Conservation (phyloP, 1,140 invertebrate genomes). For the Aphelenchoides avenae region DNA sequence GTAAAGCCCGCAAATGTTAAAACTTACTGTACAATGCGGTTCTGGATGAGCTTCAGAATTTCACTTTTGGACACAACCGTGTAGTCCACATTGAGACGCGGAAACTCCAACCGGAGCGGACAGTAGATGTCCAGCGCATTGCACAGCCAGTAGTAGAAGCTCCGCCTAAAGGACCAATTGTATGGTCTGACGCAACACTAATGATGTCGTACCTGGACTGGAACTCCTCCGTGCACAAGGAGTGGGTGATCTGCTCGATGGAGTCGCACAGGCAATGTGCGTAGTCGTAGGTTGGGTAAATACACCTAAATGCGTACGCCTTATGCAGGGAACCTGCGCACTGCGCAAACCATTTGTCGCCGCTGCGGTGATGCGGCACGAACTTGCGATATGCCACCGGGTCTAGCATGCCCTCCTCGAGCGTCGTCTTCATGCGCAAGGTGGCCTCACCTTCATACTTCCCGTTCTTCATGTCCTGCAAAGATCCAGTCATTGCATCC, state of each 20-base stretch:
- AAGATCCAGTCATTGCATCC: background rate
- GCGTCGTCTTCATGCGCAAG: conserved; percentile 85
- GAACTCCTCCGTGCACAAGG: conserved; percentile 98
- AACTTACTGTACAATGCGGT: conserved; percentile 73
- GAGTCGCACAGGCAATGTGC: conserved; percentile 98
- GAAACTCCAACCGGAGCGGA: conserved; percentile 99
- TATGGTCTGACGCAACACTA: conserved; percentile 54
- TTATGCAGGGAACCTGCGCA: no score
- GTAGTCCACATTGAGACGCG: conserved; percentile 88
- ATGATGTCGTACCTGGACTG: conserved; percentile 68
- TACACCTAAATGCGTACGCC: conserved; percentile 69
- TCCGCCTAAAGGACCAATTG: conserved; percentile 67
- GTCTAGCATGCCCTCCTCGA: conserved; percentile 97
- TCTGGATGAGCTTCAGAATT: conserved; percentile 85
- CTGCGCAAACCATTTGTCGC: conserved; percentile 73
- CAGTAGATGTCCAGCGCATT: conserved; percentile 93
- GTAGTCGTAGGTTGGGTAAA: conserved; percentile 99
- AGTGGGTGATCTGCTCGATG: conserved; percentile 96
- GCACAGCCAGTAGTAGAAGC: conserved; percentile 98
- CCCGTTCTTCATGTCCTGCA: conserved; percentile 91
- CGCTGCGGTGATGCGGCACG: conserved; percentile 82
- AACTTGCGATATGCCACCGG: conserved; percentile 96
- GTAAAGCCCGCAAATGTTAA: conserved; percentile 25
- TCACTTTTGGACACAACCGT: conserved; percentile 97
- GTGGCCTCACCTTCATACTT: conserved; percentile 95